A percentile compares a stretch with the other conserved stretches of the same genome.
phyloP scores from a whole-genome alignment of 2,888 invertebrate species.

The Leptodirus hochenwartii region DNA sequence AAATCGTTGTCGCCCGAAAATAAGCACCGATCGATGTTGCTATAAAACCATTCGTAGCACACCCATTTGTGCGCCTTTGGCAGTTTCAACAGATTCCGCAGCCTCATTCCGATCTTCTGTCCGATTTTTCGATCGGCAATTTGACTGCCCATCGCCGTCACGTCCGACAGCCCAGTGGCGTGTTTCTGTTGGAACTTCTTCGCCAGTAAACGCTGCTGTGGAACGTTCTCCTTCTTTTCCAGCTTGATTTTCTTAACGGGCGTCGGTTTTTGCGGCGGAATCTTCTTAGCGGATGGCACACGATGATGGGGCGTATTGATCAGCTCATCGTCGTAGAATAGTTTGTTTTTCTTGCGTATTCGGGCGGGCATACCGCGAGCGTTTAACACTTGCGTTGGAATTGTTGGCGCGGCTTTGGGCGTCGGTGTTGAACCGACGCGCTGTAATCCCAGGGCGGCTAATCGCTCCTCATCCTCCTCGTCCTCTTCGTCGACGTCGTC shows the following conservation, averaged over 20 bases:
- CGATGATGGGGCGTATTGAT: conserved; percentile 63
- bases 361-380: conserved; percentile 81
- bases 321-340: conserved; percentile 80
- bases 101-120: conserved; percentile 73
- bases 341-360: conserved; percentile 66
- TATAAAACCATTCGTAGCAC: conserved; percentile 99
- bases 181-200: too few relatives aligned
- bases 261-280: conserved; percentile 38
- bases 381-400: conserved; percentile 64
- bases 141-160: conserved; percentile 29
- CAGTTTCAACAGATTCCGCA: conserved; percentile 83
- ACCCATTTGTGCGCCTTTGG: conserved; percentile 99
- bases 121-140: conserved; percentile 71
- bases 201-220: conserved; percentile 10
- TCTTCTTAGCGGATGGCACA: conserved; percentile 51
- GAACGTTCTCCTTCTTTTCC: conserved; percentile 14
- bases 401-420: conserved; percentile 41
- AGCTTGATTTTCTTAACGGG: conserved; percentile 27
- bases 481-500: conserved; percentile 39
- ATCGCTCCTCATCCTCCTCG: conserved; percentile 53
- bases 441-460: conserved; percentile 63
- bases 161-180: conserved; percentile 9
- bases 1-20: conserved; percentile 97
- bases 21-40: conserved; percentile 87
- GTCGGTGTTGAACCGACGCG: conserved; percentile 64